phyloP scores from a whole-genome alignment of 53 echinoderm and acorn worm species.

The Paracentrotus lividus region DNA sequence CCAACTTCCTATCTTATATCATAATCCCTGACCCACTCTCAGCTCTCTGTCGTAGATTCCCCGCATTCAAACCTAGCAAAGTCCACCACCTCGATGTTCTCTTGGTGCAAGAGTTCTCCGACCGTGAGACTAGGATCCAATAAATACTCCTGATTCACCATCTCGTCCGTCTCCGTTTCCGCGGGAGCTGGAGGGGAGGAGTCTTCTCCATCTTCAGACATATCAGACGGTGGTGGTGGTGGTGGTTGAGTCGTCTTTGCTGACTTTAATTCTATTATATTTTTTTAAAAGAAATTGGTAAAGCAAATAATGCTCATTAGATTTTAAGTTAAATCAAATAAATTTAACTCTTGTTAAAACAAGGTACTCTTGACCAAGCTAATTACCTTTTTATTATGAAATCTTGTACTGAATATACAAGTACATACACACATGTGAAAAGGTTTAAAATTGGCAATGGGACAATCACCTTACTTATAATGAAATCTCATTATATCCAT shows the following conservation, averaged over 20 bases:
- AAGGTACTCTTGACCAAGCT: too few relatives aligned
- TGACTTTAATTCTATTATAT: slow-evolving; percentile 59
- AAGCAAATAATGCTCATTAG: not conserved
- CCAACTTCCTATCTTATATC: not conserved
- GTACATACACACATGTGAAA: too few relatives aligned
- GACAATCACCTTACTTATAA: too few relatives aligned
- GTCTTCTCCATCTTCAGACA: slow-evolving; percentile 1
- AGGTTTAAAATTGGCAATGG: too few relatives aligned
- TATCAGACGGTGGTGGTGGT: not conserved
- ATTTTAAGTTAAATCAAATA: too few relatives aligned
- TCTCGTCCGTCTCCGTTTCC: slow-evolving; percentile 78
- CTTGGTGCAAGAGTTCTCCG: slow-evolving; percentile 85
- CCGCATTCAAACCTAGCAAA: slow-evolving; percentile 97
- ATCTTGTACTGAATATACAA: too few relatives aligned
- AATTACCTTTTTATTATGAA: too few relatives aligned
- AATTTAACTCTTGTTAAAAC: too few relatives aligned
- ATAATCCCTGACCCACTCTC: slow-evolving; percentile 12
- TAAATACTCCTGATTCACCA: slow-evolving; percentile 95
- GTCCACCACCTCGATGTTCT: slow-evolving; percentile 88
- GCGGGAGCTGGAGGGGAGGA: not conserved
- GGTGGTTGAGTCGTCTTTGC: slow-evolving; percentile 17
- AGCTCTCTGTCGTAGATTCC: slow-evolving; percentile 70
- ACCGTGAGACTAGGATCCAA: slow-evolving; percentile 89
- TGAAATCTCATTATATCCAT: too few relatives aligned
- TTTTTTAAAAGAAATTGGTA: not conserved